Evolutionary conservation across 2,888 invertebrate genomes (phyloP).

Genomic region (Eumerus sabulonum): DNA sequence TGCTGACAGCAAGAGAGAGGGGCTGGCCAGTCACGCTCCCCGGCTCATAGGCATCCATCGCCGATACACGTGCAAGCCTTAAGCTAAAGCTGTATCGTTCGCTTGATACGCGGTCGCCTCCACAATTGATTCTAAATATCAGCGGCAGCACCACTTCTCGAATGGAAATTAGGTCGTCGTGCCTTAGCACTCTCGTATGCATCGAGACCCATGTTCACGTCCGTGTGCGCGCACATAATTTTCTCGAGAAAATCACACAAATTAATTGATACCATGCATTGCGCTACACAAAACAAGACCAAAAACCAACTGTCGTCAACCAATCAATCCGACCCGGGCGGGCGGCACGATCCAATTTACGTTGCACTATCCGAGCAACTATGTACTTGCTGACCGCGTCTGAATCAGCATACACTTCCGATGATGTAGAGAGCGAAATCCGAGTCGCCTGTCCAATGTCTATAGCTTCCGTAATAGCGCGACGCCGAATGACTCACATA

Average conservation of each 20-base stretch:
- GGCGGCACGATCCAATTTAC: conserved; percentile 31
- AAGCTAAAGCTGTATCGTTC: neutral
- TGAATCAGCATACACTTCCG: conserved; percentile 63
- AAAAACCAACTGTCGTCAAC: conserved; percentile 13
- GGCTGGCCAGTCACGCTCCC: conserved; percentile 28
- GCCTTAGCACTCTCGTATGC: conserved; percentile 13
- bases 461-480: conserved; percentile 37
- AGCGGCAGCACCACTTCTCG: conserved; percentile 31
- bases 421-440: conserved; percentile 25
- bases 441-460: conserved; percentile 24
- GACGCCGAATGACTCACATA: conserved; percentile 53
- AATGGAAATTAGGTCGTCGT: conserved; percentile 57
- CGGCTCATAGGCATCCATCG: conserved; percentile 28
- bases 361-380: conserved; percentile 53
- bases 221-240: conserved; percentile 61
- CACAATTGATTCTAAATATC: conserved; percentile 43
- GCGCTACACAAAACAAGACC: conserved; percentile 41
- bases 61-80: conserved; percentile 52
- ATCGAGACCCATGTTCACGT: conserved; percentile 57
- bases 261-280: conserved; percentile 66
- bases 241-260: conserved; percentile 60
- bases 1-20: conserved; percentile 1
- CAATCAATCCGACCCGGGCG: conserved; percentile 46
- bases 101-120: conserved; percentile 22
- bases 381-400: conserved; percentile 3